Base-by-base conservation (phyloP, 2,888 invertebrate genomes). In the Melikaiella ostensackeni region DNA sequence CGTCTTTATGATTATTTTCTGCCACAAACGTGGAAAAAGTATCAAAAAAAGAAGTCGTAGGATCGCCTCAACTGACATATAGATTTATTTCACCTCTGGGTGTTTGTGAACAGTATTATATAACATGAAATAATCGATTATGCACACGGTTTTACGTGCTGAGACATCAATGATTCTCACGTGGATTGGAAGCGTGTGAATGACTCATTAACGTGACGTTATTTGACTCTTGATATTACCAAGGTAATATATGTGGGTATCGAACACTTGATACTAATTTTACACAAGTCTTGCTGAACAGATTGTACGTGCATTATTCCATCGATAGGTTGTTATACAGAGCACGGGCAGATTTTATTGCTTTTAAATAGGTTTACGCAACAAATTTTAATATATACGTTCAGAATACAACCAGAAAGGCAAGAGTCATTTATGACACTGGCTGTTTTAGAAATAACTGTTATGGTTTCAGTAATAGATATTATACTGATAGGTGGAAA, bases 91-190 rank as follows among this genome's bases (percentile, higher is more conserved):
- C 6, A 63, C 24, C 38, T 38, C 38, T 63, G n/a, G 63, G 13
- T 64, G 42, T 64, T 24, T 64, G 16, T 21, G 16, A 66, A 30
- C 57, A 62, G 33, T n/a, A 75, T 84, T 84, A 85, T 77, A 81
- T 81, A 85, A 84, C 79, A 62, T 63, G 35, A 21, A 61, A 62
- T 46, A 30, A 33, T 76, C 73, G 75, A 55, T 55, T 59, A 75
- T 63, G 75, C 21, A 33, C 30, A 74, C 63, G 63, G 81, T 83
- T 80, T 19, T 62, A 42, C 63, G 61, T 16, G 59, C 46, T 66
- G 64, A 77, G 76, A 55, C 79, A 78, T 81, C 82, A 79, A 82
- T 82, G 80, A 84, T 38, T 77, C 79, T 83, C 84, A 84, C 84
- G 80, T 84, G 81, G 79, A 77, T 75, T 73, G 73, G 66, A 83